Conservation (phyloP, 1,140 invertebrate species). For the Melipona quadrifasciata region DNA sequence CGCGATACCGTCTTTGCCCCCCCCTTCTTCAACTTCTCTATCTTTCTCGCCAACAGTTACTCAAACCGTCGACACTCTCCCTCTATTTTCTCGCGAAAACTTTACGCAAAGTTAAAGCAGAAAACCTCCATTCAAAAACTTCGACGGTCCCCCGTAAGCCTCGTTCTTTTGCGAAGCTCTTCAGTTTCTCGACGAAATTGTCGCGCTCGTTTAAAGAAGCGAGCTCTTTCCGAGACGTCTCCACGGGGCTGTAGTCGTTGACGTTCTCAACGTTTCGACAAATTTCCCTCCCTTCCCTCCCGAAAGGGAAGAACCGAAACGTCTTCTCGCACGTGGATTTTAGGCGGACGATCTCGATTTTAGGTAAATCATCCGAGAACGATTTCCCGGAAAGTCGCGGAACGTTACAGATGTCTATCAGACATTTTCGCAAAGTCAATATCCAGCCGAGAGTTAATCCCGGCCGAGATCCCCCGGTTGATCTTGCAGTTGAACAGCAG, state of each 20-base stretch:
- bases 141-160: neutral
- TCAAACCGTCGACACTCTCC: neutral
- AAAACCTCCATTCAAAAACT: slow-evolving; percentile 16
- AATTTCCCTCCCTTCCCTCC: neutral
- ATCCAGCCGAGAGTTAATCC: slow-evolving; percentile 28
- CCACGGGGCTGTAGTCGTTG: neutral
- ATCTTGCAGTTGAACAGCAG: slow-evolving; percentile 44
- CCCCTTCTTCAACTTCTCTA: neutral
- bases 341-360: neutral
- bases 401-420: slow-evolving; percentile 1
- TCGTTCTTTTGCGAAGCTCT: neutral
- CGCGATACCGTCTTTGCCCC: slow-evolving; percentile 25
- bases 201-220: neutral
- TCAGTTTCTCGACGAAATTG: neutral
- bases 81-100: slow-evolving; percentile 8
- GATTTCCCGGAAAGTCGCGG: neutral
- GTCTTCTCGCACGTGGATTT: neutral
- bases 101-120: slow-evolving; percentile 7
- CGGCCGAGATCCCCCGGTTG: slow-evolving; percentile 24
- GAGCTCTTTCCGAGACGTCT: neutral
- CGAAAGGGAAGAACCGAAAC: neutral
- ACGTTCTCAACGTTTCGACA: neutral
- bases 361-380: neutral
- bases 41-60: neutral
- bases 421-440: slow-evolving; percentile 33